Evolutionary conservation across 2,797 vertebrate genomes (phyloP).

Genomic region (Protonibea diacanthus): DNA sequence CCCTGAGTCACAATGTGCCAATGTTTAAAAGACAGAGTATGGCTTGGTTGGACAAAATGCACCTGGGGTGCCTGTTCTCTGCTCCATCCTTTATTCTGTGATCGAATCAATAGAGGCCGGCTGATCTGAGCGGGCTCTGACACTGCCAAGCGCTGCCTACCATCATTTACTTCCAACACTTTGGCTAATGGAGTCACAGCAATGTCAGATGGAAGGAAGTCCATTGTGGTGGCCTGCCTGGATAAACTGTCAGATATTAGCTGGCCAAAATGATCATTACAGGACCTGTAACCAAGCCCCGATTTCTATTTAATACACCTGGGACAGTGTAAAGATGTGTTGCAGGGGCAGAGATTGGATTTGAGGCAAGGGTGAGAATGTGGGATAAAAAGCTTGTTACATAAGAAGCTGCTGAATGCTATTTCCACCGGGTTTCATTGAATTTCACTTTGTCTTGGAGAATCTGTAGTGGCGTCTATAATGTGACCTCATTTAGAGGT

Average conservation of each 20-base stretch:
- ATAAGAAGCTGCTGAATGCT: slow-evolving; percentile 48
- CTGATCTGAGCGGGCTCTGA: slow-evolving; percentile 70
- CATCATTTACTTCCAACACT: slow-evolving; percentile 81
- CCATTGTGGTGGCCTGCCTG: slow-evolving; percentile 63
- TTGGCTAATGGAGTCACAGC: slow-evolving; percentile 82
- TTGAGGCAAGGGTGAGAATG: slow-evolving; percentile 40
- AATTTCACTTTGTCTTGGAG: slow-evolving; percentile 71
- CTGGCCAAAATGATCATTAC: slow-evolving; percentile 73
- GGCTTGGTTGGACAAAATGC: slow-evolving; percentile 70
- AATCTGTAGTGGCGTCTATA: slow-evolving; percentile 66
- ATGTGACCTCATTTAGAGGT: slow-evolving; percentile 74
- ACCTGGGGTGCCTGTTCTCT: slow-evolving; percentile 65
- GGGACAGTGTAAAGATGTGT: slow-evolving; percentile 64
- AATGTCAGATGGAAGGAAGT: slow-evolving; percentile 78
- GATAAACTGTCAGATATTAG: slow-evolving; percentile 78
- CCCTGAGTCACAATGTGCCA: slow-evolving; percentile 57
- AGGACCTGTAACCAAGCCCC: slow-evolving; percentile 60
- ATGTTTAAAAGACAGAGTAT: slow-evolving; percentile 73
- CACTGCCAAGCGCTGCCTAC: slow-evolving; percentile 74
- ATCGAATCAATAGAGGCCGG: slow-evolving; percentile 80
- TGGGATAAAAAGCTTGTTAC: slow-evolving; percentile 57
- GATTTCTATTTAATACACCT: slow-evolving; percentile 78
- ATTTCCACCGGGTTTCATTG: slow-evolving; percentile 64
- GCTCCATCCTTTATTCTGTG: slow-evolving; percentile 77
- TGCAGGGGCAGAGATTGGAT: slow-evolving; percentile 57